Conservation (phyloP, 2,113 vertebrate genomes). For the Ptilonorhynchus violaceus region DNA sequence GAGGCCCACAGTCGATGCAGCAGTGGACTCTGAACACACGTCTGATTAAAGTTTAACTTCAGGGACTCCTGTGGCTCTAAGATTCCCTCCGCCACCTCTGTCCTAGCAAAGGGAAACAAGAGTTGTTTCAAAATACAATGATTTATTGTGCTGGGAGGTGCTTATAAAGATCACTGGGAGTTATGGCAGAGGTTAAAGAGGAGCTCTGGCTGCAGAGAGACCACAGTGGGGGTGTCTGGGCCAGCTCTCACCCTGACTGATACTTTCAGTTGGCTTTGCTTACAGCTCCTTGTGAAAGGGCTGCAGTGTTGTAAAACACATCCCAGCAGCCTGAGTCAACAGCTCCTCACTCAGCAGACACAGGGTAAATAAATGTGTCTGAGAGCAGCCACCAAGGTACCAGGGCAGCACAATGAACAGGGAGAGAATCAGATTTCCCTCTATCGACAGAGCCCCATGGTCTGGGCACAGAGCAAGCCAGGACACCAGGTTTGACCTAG, state of each 20-base stretch:
- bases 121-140: not conserved
- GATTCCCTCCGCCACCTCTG: constrained; percentile 89
- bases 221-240: not conserved
- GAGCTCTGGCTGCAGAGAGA: not conserved
- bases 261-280: not conserved
- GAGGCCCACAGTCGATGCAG: constrained; percentile 86
- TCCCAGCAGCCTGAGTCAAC: not conserved
- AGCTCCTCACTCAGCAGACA: not conserved
- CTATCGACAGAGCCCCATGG: not conserved
- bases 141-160: not conserved
- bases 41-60: constrained; percentile 84
- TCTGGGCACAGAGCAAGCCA: not conserved
- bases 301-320: not conserved
- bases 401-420: not conserved
- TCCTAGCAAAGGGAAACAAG: constrained; percentile 65
- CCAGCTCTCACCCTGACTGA: not conserved
- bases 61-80: constrained; percentile 86
- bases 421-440: not conserved
- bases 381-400: not conserved
- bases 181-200: not conserved
- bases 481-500: not conserved
- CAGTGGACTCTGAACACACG: constrained; percentile 84
- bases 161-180: not conserved
- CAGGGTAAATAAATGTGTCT: not conserved
- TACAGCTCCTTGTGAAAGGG: not conserved